A percentile compares a stretch with the other conserved stretches of the same genome.
phyloP scores from a whole-genome alignment of 1,140 invertebrate genomes.

The Babylonia areolata region DNA sequence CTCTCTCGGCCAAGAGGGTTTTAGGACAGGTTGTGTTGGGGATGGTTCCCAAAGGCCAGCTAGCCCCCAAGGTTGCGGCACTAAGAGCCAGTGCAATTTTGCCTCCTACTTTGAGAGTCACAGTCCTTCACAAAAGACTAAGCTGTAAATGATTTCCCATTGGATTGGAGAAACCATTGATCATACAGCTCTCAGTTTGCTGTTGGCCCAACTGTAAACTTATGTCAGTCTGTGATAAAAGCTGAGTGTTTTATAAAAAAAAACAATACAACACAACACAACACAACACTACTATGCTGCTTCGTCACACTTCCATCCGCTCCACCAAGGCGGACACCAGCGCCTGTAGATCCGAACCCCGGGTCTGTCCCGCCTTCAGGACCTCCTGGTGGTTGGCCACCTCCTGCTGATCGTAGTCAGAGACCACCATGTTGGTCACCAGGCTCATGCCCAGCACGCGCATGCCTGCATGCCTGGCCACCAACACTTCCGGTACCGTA shows the following conservation, averaged over 20 bases:
- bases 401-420: slow-evolving; percentile 85
- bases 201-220: not conserved
- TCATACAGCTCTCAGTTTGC: not conserved
- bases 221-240: not conserved
- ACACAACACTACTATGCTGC: no score
- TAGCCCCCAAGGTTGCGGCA: no score
- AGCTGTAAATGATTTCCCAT: no score
- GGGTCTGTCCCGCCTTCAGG: slow-evolving; percentile 86
- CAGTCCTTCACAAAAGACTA: no score
- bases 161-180: not conserved
- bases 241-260: not conserved
- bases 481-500: slow-evolving; percentile 91
- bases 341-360: slow-evolving; percentile 79
- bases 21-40: no score
- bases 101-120: no score
- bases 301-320: slow-evolving; percentile 42
- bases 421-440: slow-evolving; percentile 92
- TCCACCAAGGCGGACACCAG: slow-evolving; percentile 79
- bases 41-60: no score
- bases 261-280: not conserved
- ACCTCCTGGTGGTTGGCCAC: slow-evolving; percentile 94
- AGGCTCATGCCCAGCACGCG: slow-evolving; percentile 92
- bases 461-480: slow-evolving; percentile 93
- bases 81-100: no score
- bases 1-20: no score